Evolutionary conservation across 2,888 invertebrate genomes (phyloP).

Genomic region (Odontothrips loti): DNA sequence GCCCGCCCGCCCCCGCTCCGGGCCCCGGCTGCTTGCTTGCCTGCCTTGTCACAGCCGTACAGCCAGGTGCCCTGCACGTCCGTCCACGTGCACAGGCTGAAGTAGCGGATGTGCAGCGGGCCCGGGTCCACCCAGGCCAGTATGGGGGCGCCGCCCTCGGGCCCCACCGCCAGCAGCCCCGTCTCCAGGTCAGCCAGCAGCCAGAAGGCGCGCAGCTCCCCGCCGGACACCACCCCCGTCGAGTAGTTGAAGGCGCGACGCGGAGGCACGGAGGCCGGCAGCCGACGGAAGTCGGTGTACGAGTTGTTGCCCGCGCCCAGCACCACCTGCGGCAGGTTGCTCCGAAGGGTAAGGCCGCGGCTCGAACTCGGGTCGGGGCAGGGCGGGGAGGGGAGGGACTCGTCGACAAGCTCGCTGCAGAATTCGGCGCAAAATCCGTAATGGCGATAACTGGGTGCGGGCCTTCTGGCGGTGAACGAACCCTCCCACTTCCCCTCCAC

Average conservation of each 20-base stretch:
- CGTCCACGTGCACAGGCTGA: slow-evolving; percentile 18
- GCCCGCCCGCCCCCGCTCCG: too few relatives aligned
- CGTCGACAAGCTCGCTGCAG: too few relatives aligned
- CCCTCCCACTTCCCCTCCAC: background rate
- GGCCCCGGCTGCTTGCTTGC: background rate
- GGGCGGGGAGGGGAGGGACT: too few relatives aligned
- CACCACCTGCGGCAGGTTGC: background rate
- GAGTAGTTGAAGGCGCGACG: slow-evolving; percentile 20
- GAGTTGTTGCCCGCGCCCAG: slow-evolving; percentile 11
- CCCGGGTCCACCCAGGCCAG: slow-evolving; percentile 7
- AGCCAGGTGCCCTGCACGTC: slow-evolving; percentile 7
- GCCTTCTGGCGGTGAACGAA: background rate
- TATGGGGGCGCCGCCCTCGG: background rate
- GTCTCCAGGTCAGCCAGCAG: background rate
- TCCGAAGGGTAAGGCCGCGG: background rate
- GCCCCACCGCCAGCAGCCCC: slow-evolving; percentile 6
- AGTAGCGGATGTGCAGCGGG: background rate
- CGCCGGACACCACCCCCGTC: background rate
- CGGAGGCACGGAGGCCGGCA: background rate
- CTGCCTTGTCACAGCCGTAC: background rate
- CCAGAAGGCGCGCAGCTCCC: slow-evolving; percentile 21
- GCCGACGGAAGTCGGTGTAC: slow-evolving; percentile 7
- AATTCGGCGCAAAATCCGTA: too few relatives aligned
- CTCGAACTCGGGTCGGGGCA: too few relatives aligned
- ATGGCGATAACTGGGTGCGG: too few relatives aligned